These are phyloP conservation scores for Heliconius ismenius DNA, from an alignment of 2,888 invertebrate species.

Conservation along the genomic window DNA sequence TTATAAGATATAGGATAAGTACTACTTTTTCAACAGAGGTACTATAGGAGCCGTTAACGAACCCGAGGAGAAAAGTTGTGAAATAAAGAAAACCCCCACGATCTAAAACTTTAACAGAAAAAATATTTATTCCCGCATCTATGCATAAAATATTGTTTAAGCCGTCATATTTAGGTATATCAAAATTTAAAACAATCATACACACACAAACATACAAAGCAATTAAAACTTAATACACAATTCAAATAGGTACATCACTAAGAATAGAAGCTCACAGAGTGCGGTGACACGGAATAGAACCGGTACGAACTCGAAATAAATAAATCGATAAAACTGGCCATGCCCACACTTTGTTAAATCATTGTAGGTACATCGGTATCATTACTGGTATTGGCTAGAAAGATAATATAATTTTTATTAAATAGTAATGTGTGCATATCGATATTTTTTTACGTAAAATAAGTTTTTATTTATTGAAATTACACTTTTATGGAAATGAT, in stretches of 20 bases:
- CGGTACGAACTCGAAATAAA: slow-evolving; percentile 65
- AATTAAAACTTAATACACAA: neutral
- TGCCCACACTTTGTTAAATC: slow-evolving; percentile 73
- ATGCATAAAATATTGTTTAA: neutral
- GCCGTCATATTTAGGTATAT: neutral
- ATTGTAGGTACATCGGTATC: slow-evolving; percentile 76
- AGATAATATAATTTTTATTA: slow-evolving; percentile 66
- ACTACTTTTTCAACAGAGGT: no score
- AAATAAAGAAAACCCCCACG: neutral
- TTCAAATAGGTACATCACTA: slow-evolving; percentile 46
- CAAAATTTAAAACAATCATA: neutral
- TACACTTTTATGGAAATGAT: neutral
- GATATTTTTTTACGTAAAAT: slow-evolving; percentile 29
- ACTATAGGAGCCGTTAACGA: no score
- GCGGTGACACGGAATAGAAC: slow-evolving; percentile 71
- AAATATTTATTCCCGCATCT: neutral
- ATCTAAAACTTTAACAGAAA: neutral
- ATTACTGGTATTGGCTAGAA: slow-evolving; percentile 78
- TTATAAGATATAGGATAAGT: no score
- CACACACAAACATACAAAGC: slow-evolving; percentile 1
- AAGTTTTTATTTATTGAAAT: neutral
- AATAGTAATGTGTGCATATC: slow-evolving; percentile 54
- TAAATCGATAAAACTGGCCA: slow-evolving; percentile 67
- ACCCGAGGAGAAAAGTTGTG: no score
- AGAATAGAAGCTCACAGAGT: slow-evolving; percentile 53